Evolutionary conservation across 2,888 invertebrate species (phyloP).

Genomic region (Amaurobius ferox): DNA sequence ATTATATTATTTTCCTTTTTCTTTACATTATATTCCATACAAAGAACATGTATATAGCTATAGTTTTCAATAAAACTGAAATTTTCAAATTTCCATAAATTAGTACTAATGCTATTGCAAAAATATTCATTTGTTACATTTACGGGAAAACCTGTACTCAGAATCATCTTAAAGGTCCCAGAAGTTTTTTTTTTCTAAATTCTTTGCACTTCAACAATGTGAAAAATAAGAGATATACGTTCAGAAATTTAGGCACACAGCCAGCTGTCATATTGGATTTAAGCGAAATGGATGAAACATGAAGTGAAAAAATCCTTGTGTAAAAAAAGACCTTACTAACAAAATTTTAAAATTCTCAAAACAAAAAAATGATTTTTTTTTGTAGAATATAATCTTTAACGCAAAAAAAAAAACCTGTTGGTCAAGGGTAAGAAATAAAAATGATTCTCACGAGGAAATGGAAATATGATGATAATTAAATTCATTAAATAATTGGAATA

Average conservation of each 20-base stretch:
- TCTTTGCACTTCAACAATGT: conserved; percentile 11
- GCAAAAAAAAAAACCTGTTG: conserved; percentile 4
- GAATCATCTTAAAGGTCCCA: neutral
- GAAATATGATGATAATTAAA: neutral
- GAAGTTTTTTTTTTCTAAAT: neutral
- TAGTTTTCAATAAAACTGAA: too few relatives aligned
- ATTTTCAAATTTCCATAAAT: too few relatives aligned
- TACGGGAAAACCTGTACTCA: conserved; percentile 7
- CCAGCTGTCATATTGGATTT: conserved; percentile 14
- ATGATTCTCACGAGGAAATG: neutral
- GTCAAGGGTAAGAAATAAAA: neutral
- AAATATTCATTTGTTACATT: too few relatives aligned
- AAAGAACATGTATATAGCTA: too few relatives aligned
- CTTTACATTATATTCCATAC: too few relatives aligned
- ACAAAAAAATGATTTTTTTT: neutral
- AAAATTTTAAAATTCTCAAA: neutral
- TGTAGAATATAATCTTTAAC: neutral
- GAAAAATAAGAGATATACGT: conserved; percentile 14
- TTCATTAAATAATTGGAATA: conserved; percentile 9
- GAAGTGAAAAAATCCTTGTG: neutral
- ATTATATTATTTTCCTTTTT: too few relatives aligned
- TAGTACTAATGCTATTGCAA: too few relatives aligned
- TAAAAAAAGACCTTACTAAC: neutral
- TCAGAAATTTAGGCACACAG: conserved; percentile 3
- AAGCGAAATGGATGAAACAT: neutral